These are phyloP conservation scores for Lipophrys pholis DNA, from an alignment of 2,113 vertebrate genomes.

Conservation along the genomic window DNA sequence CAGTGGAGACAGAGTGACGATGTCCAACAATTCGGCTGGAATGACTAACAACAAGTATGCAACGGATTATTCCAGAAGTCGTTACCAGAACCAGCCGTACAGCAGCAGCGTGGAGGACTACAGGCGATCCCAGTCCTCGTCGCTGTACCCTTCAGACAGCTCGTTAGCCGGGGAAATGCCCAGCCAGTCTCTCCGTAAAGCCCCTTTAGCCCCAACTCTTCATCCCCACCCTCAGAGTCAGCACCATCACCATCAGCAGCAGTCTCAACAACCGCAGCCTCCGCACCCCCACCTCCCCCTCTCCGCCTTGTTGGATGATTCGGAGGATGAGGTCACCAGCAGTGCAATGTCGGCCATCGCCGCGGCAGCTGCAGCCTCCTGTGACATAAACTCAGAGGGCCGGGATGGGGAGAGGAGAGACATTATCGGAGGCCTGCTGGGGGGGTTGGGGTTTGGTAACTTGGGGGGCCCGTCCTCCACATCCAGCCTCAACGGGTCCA, in stretches of 20 bases:
- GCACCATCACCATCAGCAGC: constrained; percentile 76
- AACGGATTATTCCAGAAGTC: constrained; percentile 78
- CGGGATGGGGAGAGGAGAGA: constrained; percentile 82
- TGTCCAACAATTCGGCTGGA: constrained; percentile 43
- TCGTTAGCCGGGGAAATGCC: constrained; percentile 71
- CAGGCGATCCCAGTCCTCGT: constrained; percentile 69
- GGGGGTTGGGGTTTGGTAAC: constrained; percentile 82
- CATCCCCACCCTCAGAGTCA: constrained; percentile 84
- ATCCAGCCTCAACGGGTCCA: constrained; percentile 77
- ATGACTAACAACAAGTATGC: constrained; percentile 77
- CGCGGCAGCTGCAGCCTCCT: constrained; percentile 82
- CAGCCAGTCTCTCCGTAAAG: constrained; percentile 82
- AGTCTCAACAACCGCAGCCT: constrained; percentile 57
- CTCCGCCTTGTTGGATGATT: constrained; percentile 84
- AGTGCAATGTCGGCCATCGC: constrained; percentile 87
- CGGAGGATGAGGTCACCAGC: constrained; percentile 86
- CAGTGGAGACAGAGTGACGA: constrained; percentile 29
- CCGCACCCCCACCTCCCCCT: constrained; percentile 85
- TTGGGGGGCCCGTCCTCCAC: constrained; percentile 77
- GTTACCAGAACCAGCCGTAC: constrained; percentile 79
- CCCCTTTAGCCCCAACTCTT: constrained; percentile 84
- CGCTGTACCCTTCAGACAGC: constrained; percentile 75
- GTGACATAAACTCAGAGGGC: constrained; percentile 77
- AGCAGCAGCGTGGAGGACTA: constrained; percentile 76
- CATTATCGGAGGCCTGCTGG: constrained; percentile 83